phyloP scores from a whole-genome alignment of 2,888 invertebrate species.

The Autographa gamma region DNA sequence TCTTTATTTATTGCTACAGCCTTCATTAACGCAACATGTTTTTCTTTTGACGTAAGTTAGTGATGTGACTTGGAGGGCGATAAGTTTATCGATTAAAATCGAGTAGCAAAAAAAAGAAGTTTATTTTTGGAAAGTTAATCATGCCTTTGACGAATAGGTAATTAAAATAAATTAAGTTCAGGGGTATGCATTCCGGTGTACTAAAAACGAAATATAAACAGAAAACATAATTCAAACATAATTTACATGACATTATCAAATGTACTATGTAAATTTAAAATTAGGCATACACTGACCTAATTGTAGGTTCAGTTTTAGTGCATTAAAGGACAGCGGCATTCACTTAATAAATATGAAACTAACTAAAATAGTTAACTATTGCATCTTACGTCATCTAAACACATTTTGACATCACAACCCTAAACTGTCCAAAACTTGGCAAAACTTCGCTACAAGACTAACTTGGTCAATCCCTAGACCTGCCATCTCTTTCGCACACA shows the following conservation, averaged over 20 bases:
- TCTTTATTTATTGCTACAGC: constrained; percentile 65
- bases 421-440: constrained; percentile 62
- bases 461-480: constrained; percentile 66
- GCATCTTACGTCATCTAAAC: constrained; percentile 26
- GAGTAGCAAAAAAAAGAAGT: neutral
- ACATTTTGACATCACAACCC: constrained; percentile 60
- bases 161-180: too few relatives aligned
- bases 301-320: too few relatives aligned
- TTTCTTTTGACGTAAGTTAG: constrained; percentile 56
- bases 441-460: constrained; percentile 58
- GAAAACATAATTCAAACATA: too few relatives aligned
- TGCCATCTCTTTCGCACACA: constrained; percentile 54
- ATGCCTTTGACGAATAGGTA: too few relatives aligned
- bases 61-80: constrained; percentile 27
- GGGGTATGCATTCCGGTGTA: too few relatives aligned
- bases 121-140: too few relatives aligned
- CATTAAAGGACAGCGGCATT: neutral
- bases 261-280: too few relatives aligned
- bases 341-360: constrained; percentile 53
- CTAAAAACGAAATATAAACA: too few relatives aligned
- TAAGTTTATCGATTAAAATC: neutral
- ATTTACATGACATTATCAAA: too few relatives aligned
- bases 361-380: constrained; percentile 22
- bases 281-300: too few relatives aligned
- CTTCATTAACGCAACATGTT: constrained; percentile 64